Conservation (phyloP, 2,113 vertebrate genomes). For the Sylvia atricapilla region DNA sequence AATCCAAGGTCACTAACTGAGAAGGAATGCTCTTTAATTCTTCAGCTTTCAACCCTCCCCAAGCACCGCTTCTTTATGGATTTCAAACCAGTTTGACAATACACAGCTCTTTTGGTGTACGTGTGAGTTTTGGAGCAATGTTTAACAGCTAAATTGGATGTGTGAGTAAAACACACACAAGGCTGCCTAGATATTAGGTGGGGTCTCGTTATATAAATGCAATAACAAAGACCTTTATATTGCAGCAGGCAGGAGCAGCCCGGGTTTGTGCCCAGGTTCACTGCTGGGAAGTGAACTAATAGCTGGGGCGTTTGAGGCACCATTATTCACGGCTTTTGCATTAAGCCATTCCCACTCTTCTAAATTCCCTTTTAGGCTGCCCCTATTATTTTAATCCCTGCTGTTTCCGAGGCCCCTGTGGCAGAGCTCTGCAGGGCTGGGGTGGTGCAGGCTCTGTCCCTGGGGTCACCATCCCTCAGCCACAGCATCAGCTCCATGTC, state of each 20-base stretch:
- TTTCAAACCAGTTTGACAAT: conserved; percentile 34
- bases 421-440: not conserved
- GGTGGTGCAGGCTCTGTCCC: not conserved
- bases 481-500: not conserved
- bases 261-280: not conserved
- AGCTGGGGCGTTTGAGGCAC: not conserved
- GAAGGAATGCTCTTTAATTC: conserved; percentile 10
- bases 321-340: not conserved
- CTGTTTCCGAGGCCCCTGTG: not conserved
- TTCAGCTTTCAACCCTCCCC: conserved; percentile 13
- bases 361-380: not conserved
- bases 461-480: not conserved
- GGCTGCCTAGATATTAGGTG: conserved; percentile 3
- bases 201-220: not conserved
- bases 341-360: not conserved
- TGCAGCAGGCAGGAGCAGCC: not conserved
- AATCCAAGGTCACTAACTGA: not conserved
- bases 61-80: not conserved
- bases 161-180: not conserved
- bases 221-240: conserved; percentile 29
- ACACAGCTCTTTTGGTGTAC: not conserved
- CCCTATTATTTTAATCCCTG: not conserved
- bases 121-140: not conserved
- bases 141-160: conserved; percentile 28
- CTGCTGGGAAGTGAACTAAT: not conserved